Evolutionary conservation across 2,113 vertebrate species (phyloP).

Genomic region (Shinisaurus crocodilurus): DNA sequence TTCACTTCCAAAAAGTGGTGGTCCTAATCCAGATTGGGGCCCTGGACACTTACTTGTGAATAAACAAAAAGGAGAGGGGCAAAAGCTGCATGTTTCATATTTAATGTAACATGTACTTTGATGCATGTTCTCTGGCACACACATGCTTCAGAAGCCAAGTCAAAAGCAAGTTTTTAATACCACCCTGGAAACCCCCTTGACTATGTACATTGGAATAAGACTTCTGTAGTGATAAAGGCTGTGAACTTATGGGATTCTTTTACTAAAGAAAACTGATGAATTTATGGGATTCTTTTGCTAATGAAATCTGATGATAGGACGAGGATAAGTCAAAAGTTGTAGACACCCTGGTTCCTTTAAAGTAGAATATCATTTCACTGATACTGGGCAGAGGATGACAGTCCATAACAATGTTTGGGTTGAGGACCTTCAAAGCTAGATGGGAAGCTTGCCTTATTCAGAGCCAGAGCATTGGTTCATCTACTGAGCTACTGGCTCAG

Average conservation of each 20-base stretch:
- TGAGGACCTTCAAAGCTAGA: neutral
- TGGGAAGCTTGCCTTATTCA: neutral
- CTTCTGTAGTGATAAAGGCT: neutral
- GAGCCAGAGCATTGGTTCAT: neutral
- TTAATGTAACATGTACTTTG: too few species aligned
- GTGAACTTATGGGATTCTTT: neutral
- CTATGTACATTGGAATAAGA: neutral
- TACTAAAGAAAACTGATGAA: too few species aligned
- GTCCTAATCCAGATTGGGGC: too few species aligned
- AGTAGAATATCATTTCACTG: too few species aligned
- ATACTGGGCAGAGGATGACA: neutral
- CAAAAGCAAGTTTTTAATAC: neutral
- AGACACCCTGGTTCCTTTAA: too few species aligned
- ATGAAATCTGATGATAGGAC: neutral
- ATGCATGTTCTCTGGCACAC: neutral
- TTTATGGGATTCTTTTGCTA: too few species aligned
- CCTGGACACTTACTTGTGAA: too few species aligned
- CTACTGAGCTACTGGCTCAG: too few species aligned
- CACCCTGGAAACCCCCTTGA: too few species aligned
- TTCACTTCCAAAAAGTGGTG: too few species aligned
- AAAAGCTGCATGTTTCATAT: too few species aligned
- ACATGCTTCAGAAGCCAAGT: neutral
- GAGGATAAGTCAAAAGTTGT: neutral
- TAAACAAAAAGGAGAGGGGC: too few species aligned
- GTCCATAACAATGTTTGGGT: neutral